Conservation (phyloP, 2,113 vertebrate genomes). For the Macrotus californicus region DNA sequence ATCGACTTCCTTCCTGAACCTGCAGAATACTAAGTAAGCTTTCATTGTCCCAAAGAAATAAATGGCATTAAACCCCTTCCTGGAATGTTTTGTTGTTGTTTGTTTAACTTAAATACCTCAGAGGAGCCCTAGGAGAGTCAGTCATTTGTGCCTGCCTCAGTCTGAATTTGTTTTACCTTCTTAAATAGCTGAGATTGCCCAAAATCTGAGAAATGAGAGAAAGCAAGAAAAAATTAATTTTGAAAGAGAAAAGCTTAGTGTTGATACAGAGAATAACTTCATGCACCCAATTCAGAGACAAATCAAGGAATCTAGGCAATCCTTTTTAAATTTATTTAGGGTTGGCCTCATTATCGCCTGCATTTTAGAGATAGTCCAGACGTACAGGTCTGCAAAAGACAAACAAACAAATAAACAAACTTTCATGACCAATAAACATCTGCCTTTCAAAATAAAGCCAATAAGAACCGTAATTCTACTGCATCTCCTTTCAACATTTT, state of each 20-base stretch:
- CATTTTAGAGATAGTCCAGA: background rate
- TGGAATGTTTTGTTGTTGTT: background rate
- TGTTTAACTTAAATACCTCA: background rate
- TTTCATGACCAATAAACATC: background rate
- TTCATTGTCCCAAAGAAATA: background rate
- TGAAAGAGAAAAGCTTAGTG: background rate
- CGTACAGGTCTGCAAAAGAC: background rate
- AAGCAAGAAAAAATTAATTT: background rate
- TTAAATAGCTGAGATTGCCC: background rate
- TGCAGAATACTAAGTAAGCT: background rate
- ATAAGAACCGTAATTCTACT: background rate
- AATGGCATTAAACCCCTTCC: background rate
- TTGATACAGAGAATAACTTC: background rate
- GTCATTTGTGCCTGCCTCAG: background rate
- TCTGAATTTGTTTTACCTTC: background rate
- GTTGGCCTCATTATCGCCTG: background rate
- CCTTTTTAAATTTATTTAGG: background rate
- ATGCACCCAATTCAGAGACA: background rate
- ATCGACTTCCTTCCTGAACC: background rate
- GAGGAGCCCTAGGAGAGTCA: background rate
- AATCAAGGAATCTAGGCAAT: background rate
- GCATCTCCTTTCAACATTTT: background rate
- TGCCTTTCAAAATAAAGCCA: background rate
- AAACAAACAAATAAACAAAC: background rate
- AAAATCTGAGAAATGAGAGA: background rate